Conservation (phyloP, 1,140 invertebrate species). For the Drepana arcuata region DNA sequence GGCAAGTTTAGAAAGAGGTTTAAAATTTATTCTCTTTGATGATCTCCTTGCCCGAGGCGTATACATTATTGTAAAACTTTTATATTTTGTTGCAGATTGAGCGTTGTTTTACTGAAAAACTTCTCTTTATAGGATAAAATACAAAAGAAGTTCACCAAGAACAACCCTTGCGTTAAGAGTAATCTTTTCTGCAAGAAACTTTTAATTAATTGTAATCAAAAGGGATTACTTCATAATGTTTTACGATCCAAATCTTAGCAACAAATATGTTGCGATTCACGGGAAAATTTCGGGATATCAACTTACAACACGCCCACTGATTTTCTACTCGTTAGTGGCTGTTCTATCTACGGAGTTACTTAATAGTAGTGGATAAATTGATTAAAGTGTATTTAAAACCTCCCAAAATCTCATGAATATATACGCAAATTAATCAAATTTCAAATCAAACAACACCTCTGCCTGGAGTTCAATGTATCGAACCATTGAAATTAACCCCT, state of each 20-base stretch:
- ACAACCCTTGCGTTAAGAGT: constrained; percentile 56
- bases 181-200: constrained; percentile 51
- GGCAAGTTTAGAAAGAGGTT: constrained; percentile 36
- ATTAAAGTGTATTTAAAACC: too few relatives aligned
- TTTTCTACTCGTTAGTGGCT: too few relatives aligned
- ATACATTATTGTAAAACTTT: constrained; percentile 65
- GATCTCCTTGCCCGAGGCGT: constrained; percentile 49
- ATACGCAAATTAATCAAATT: too few relatives aligned
- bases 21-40: constrained; percentile 44
- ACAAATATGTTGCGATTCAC: constrained; percentile 1
- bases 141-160: constrained; percentile 56
- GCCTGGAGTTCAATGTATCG: too few relatives aligned
- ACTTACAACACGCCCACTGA: too few relatives aligned
- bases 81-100: constrained; percentile 60
- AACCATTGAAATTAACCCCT: too few relatives aligned
- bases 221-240: constrained; percentile 13
- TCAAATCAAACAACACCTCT: too few relatives aligned
- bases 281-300: too few relatives aligned
- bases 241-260: neutral
- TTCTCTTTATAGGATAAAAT: constrained; percentile 57
- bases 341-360: too few relatives aligned
- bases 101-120: constrained; percentile 61
- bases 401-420: too few relatives aligned
- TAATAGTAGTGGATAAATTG: too few relatives aligned
- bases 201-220: constrained; percentile 64